Evolutionary conservation across 1,140 invertebrate species (phyloP), one percentile per base, ranked within the genome.

Genomic region (Sycobia sp.): DNA sequence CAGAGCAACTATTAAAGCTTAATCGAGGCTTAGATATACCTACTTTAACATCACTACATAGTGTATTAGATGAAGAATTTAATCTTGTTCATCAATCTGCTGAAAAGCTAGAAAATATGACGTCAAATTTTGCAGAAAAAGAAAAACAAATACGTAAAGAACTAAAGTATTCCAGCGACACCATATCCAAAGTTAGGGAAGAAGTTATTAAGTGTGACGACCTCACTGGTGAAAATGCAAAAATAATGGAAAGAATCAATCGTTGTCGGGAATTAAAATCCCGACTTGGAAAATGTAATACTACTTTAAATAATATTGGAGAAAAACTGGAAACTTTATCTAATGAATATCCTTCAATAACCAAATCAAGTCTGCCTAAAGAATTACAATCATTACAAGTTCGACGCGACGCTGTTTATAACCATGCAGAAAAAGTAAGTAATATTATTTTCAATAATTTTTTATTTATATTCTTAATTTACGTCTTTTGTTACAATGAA

Each of bases 141-240:
- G 92, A 95, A 77, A 87, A 87, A 68, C 83, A 82, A 53, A 84
- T 95, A 14, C 86, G 88, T 66, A 82, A 86, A 27, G 86, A 87
- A 16, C 86, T 93, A 8, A 94, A 93, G 80, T 81, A 80, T 16
- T 82, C 87, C 1, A 86, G 86, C 34, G 89, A 90, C 50, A 80
- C 82, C 51, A 84, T 95, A 1, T 88, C 87, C 22, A 89, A 88
- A 67, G 86, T 96, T 47, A 86, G 94, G 22, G 95, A 97, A 74
- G 86, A 90, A 47, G 86, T 96, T 1, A 90, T 94, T 11, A 93
- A 93, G 78, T 96, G 92, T 78, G 95, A 97, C 75, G 93, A 96
- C 79, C 86, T 95, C 71, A 92, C 91, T 13, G 94, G 94, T 1
- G 89, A 93, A 69, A 93, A 94, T 75, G 85, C 86, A 3, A 92